Percentiles rank a stretch among this genome's conserved stretches.
phyloP scores from a whole-genome alignment of 2,888 invertebrate species.

The Meloe dianella region DNA sequence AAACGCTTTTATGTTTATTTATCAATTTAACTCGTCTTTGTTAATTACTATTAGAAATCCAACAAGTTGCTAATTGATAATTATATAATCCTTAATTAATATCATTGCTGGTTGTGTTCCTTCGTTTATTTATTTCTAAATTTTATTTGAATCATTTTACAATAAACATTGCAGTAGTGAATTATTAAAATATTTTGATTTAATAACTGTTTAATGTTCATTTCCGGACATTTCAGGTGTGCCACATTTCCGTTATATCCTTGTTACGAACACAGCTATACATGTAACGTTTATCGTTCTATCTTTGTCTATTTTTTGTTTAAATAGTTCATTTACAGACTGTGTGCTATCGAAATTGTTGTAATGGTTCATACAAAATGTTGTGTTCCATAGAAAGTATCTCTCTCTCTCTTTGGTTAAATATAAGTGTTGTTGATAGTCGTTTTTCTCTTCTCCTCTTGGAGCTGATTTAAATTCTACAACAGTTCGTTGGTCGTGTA shows the following conservation, averaged over 20 bases:
- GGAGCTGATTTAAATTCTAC: slow-evolving; percentile 19
- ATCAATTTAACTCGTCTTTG: neutral
- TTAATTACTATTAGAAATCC: neutral
- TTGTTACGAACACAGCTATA: neutral
- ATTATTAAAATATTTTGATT: neutral
- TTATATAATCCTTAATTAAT: neutral
- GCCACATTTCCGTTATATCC: slow-evolving; percentile 7
- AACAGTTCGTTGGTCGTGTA: slow-evolving; percentile 18
- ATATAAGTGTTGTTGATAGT: neutral
- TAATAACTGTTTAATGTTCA: neutral
- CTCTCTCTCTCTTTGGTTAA: neutral
- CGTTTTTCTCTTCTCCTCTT: neutral
- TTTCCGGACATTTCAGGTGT: slow-evolving; percentile 10
- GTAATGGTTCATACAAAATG: neutral
- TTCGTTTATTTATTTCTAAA: neutral
- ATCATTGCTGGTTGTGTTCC: too few species aligned
- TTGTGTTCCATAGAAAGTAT: neutral
- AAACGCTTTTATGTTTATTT: neutral
- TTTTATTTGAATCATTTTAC: neutral
- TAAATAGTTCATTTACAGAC: neutral
- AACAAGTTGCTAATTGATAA: neutral
- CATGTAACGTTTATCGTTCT: neutral
- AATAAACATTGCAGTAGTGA: neutral
- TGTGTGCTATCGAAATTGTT: neutral
- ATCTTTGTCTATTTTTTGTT: neutral